Evolutionary conservation across 2,113 vertebrate species (phyloP).

Genomic region (Papio anubis): DNA sequence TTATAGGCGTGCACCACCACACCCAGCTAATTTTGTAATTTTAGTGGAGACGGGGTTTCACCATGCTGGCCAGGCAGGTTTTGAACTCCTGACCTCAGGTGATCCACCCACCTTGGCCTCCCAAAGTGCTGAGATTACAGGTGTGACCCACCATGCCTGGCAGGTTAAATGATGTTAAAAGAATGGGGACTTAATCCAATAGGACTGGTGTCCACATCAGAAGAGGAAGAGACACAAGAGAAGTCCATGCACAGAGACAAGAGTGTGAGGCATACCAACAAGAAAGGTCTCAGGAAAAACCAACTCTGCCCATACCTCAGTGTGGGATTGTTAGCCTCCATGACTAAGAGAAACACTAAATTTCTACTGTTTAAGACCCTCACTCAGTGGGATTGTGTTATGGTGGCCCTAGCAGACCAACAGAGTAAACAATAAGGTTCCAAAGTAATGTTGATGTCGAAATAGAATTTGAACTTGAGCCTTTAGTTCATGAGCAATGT

Average conservation of each 20-base stretch:
- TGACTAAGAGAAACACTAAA: not conserved
- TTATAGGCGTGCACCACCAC: too few species aligned
- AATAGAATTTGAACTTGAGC: not conserved
- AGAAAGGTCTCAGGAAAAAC: not conserved
- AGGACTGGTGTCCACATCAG: not conserved
- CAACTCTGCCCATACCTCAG: not conserved
- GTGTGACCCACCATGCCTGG: too few species aligned
- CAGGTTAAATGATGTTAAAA: not conserved
- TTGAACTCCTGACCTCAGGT: too few species aligned
- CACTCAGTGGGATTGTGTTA: not conserved
- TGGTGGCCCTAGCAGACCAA: too few species aligned
- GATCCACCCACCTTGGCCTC: too few species aligned
- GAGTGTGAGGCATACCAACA: too few species aligned
- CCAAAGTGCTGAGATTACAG: too few species aligned
- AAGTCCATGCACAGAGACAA: not conserved
- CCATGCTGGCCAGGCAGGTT: too few species aligned
- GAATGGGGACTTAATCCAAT: not conserved
- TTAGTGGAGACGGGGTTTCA: too few species aligned
- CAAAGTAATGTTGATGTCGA: not conserved
- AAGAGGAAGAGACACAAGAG: not conserved
- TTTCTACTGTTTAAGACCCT: too few species aligned
- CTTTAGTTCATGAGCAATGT: not conserved
- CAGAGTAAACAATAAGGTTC: too few species aligned
- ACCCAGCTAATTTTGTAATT: too few species aligned
- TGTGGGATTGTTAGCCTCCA: not conserved